Conservation (phyloP, 37 sponge, comb jelly and placozoan species). For the Amphimedon queenslandica region DNA sequence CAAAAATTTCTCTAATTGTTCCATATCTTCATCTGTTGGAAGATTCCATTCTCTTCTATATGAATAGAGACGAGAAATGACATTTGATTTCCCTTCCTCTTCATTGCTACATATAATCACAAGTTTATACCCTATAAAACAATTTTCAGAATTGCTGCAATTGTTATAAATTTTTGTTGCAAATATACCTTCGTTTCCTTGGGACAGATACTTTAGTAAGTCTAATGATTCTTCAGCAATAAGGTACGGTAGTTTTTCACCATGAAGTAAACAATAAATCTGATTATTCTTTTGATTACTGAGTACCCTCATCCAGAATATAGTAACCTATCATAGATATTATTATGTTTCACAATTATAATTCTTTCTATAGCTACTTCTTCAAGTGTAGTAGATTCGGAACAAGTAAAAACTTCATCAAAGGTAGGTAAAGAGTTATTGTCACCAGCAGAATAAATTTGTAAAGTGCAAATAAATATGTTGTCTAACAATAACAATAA, state of each 20-base stretch:
- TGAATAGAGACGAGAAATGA: conserved; percentile 37
- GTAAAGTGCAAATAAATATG: neutral
- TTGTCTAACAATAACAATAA: neutral
- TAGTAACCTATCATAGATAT: neutral
- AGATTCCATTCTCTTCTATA: neutral
- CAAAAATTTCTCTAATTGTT: neutral
- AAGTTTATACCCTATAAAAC: conserved; percentile 36
- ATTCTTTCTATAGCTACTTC: neutral
- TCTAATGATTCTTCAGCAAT: neutral
- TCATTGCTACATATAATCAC: conserved; percentile 68
- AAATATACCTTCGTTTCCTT: neutral
- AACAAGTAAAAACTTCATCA: neutral
- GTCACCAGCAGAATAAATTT: neutral
- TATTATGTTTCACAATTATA: neutral
- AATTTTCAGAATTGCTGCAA: neutral
- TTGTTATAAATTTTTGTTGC: neutral
- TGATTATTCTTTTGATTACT: neutral
- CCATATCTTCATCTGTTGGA: neutral
- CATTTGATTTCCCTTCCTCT: conserved; percentile 52
- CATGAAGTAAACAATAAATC: neutral
- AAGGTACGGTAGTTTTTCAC: neutral
- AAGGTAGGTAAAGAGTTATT: neutral
- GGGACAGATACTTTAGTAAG: neutral
- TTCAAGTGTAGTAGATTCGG: neutral
- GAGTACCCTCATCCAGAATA: conserved; percentile 2